A percentile compares a stretch with the other conserved stretches of the same genome.
Conservation (phyloP, 2,888 invertebrate genomes). For the Microctonus brassicae region DNA sequence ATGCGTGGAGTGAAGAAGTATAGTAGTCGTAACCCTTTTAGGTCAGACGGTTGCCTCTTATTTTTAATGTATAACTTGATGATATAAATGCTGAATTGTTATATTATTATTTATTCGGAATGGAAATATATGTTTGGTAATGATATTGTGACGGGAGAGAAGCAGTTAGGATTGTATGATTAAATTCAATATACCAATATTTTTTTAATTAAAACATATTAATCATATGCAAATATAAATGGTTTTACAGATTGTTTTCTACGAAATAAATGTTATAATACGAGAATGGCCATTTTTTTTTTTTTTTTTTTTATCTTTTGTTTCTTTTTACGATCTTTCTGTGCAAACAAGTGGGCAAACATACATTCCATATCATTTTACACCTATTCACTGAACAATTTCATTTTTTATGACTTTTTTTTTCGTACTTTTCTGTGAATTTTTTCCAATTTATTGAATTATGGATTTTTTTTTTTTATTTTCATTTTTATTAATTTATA, state of each 20-base stretch:
- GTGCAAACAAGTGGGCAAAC: slow-evolving; percentile 30
- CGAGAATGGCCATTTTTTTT: slow-evolving; percentile 57
- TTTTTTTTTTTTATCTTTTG: slow-evolving; percentile 35
- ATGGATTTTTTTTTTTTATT: neutral
- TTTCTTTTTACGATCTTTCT: slow-evolving; percentile 19
- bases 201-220: slow-evolving; percentile 66
- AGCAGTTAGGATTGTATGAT: neutral
- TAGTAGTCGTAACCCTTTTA: neutral
- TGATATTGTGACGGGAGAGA: neutral
- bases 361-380: slow-evolving; percentile 13
- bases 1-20: neutral
- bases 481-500: neutral
- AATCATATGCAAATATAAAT: slow-evolving; percentile 68
- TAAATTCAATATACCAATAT: neutral
- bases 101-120: neutral
- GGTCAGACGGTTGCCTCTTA: neutral
- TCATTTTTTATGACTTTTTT: neutral
- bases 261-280: slow-evolving; percentile 64
- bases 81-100: neutral
- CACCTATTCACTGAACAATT: slow-evolving; percentile 16
- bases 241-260: slow-evolving; percentile 63
- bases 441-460: neutral
- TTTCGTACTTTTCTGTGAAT: neutral
- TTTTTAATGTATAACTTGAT: neutral
- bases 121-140: too few relatives aligned